phyloP scores from a whole-genome alignment of 1,140 invertebrate genomes.

The Drosophila ohnishii region DNA sequence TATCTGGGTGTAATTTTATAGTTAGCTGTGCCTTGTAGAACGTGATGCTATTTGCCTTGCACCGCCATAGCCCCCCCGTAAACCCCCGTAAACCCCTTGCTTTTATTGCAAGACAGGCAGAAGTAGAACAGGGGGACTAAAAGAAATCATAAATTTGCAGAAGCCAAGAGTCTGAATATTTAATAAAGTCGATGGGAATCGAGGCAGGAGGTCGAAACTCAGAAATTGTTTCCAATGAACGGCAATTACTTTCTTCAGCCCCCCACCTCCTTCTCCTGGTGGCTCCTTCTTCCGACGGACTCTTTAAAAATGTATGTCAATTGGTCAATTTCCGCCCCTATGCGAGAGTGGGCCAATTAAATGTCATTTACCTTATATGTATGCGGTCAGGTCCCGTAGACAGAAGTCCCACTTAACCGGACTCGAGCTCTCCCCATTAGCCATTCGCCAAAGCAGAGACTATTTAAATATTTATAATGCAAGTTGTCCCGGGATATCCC shows the following conservation, averaged over 20 bases:
- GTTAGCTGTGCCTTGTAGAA: conserved; percentile 54
- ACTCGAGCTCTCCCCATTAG: conserved; percentile 16
- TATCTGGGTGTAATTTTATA: conserved; percentile 62
- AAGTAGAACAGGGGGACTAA: conserved; percentile 34
- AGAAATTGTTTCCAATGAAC: conserved; percentile 41
- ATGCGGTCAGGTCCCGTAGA: conserved; percentile 7
- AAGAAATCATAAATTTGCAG: conserved; percentile 55
- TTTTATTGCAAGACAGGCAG: conserved; percentile 47
- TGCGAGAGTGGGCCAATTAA: conserved; percentile 69
- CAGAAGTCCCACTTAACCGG: neutral
- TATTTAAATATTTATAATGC: conserved; percentile 67
- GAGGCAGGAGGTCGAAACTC: conserved; percentile 37
- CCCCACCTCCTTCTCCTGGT: neutral
- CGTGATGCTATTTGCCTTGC: conserved; percentile 62
- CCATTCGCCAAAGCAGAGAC: conserved; percentile 53
- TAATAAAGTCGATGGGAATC: conserved; percentile 58
- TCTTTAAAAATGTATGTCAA: conserved; percentile 81
- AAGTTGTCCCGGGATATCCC: conserved; percentile 33
- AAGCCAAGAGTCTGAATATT: conserved; percentile 55
- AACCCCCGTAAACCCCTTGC: neutral
- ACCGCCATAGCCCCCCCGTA: neutral
- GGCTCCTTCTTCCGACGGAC: conserved; percentile 17
- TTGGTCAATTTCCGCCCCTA: conserved; percentile 75
- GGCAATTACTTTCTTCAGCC: conserved; percentile 54
- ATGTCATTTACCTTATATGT: conserved; percentile 72